These are phyloP conservation scores for Eurystomus gularis DNA, from an alignment of 2,113 vertebrate genomes.

Conservation along the genomic window DNA sequence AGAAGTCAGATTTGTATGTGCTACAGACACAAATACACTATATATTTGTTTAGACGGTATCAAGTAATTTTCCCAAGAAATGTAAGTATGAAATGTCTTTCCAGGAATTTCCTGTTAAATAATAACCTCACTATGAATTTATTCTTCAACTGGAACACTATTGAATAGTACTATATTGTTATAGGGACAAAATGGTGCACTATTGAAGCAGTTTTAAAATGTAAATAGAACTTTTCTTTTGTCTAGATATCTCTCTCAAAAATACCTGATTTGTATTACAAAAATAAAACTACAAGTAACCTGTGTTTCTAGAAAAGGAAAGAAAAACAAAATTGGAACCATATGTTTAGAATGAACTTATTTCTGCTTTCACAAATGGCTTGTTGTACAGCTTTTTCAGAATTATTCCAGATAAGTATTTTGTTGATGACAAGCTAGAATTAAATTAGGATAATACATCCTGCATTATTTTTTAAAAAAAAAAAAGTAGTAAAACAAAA, in stretches of 20 bases:
- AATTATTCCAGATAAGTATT: conserved; percentile 34
- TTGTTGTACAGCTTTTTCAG: conserved; percentile 33
- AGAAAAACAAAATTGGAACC: conserved; percentile 2
- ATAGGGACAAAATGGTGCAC: not conserved
- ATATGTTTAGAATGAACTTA: conserved; percentile 19
- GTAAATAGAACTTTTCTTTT: not conserved
- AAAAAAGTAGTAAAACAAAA: not conserved
- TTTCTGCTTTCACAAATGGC: conserved; percentile 34
- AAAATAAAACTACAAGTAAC: not conserved
- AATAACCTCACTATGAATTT: not conserved
- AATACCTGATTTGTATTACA: not conserved
- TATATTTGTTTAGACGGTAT: not conserved
- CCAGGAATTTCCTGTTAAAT: not conserved
- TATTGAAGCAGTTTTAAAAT: not conserved
- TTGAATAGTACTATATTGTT: not conserved
- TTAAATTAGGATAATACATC: conserved; percentile 45
- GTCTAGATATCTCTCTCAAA: not conserved
- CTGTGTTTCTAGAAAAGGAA: not conserved
- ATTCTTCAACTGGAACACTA: not conserved
- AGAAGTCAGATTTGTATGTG: not conserved
- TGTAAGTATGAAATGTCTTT: not conserved
- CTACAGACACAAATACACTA: not conserved
- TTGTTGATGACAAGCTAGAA: conserved; percentile 31
- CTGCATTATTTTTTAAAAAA: conserved; percentile 21
- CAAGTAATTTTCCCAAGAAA: not conserved